Conservation (phyloP, 2,113 vertebrate genomes). For the Brachirus orientalis region DNA sequence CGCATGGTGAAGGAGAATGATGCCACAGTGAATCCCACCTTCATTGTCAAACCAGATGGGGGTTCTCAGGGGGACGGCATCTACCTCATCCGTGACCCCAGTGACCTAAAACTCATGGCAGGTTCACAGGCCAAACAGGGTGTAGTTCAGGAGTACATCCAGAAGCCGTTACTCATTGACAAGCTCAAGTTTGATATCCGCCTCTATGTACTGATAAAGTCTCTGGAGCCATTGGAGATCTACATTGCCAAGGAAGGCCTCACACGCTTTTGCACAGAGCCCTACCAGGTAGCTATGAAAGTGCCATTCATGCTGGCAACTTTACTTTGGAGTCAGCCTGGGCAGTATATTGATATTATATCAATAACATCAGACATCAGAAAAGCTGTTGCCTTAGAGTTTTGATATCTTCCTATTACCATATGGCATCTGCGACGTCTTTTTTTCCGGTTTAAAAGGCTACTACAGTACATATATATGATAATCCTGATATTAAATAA, state of each 20-base stretch:
- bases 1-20: conserved; percentile 87
- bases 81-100: conserved; percentile 96
- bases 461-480: too few species aligned
- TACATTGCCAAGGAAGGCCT: conserved; percentile 97
- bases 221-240: conserved; percentile 94
- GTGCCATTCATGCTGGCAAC: background rate
- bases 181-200: conserved; percentile 98
- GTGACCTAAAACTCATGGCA: conserved; percentile 83
- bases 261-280: conserved; percentile 96
- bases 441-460: too few species aligned
- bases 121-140: conserved; percentile 86
- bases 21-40: conserved; percentile 87
- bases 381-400: too few species aligned
- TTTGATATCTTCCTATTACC: too few species aligned
- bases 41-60: conserved; percentile 95
- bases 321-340: background rate
- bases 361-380: too few species aligned
- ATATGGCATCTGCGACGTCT: too few species aligned
- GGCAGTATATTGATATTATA: too few species aligned
- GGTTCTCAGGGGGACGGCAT: conserved; percentile 98
- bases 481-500: too few species aligned
- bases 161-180: conserved; percentile 92
- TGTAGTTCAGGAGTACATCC: conserved; percentile 96
- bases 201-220: conserved; percentile 94
- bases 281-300: conserved; percentile 84